These are phyloP conservation scores for Oryzaephilus surinamensis DNA, from an alignment of 1,140 invertebrate species.

Conservation along the genomic window DNA sequence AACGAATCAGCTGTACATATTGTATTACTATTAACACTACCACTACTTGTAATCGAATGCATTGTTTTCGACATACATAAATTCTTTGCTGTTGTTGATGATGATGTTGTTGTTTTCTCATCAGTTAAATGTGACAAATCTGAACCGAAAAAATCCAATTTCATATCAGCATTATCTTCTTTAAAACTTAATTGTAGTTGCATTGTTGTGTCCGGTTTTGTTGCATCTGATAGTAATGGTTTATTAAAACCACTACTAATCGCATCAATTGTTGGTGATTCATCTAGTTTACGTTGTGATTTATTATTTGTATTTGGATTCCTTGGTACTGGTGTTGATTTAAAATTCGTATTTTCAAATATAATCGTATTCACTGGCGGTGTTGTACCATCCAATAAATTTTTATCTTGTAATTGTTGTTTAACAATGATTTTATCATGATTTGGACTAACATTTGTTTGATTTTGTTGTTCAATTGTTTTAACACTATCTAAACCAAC, in stretches of 20 bases:
- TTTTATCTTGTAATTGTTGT: conserved; percentile 42
- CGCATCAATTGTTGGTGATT: conserved; percentile 23
- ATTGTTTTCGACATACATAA: conserved; percentile 48
- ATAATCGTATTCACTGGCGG: conserved; percentile 80
- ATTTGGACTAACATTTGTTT: conserved; percentile 45
- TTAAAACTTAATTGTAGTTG: conserved; percentile 53
- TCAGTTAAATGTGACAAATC: conserved; percentile 66
- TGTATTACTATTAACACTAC: too few relatives aligned
- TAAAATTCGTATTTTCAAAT: conserved; percentile 87
- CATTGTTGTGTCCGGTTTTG: conserved; percentile 43
- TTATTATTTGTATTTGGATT: conserved; percentile 25
- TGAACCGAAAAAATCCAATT: conserved; percentile 83
- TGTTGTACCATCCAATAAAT: conserved; percentile 57
- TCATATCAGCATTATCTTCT: conserved; percentile 79
- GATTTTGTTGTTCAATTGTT: conserved; percentile 30
- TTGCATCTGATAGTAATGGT: conserved; percentile 42
- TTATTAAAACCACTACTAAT: conserved; percentile 46
- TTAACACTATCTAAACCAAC: conserved; percentile 33
- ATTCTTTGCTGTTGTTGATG: conserved; percentile 12
- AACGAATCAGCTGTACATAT: conserved; percentile 70
- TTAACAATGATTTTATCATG: conserved; percentile 32
- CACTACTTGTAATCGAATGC: conserved; percentile 44
- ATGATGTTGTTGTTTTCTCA: conserved; percentile 50
- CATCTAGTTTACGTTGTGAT: conserved; percentile 25
- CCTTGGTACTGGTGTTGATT: conserved; percentile 47